Conservation (phyloP, 2,888 invertebrate genomes). For the Physocephala rufipes region DNA sequence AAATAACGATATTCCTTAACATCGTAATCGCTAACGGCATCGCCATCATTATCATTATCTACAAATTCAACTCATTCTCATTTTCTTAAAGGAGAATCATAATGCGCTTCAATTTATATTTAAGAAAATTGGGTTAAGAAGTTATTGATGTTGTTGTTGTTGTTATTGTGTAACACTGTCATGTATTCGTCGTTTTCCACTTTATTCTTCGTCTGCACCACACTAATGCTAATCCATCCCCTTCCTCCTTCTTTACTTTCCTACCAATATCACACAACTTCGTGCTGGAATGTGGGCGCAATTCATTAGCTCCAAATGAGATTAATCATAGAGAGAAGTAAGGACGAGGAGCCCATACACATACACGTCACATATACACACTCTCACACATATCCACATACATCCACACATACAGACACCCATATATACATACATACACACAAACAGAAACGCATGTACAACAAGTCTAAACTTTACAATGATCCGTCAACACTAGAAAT, state of each 20-base stretch:
- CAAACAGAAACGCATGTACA: background rate
- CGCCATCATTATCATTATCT: no score
- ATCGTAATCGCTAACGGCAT: no score
- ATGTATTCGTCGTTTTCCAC: slow-evolving; percentile 34
- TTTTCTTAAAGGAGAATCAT: no score
- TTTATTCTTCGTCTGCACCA: slow-evolving; percentile 35
- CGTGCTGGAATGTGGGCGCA: slow-evolving; percentile 39
- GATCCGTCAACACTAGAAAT: background rate
- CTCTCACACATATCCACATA: slow-evolving; percentile 8
- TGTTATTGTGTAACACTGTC: background rate
- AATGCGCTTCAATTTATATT: no score
- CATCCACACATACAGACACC: background rate
- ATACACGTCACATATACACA: background rate
- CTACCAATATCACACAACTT: slow-evolving; percentile 40
- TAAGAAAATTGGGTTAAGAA: background rate
- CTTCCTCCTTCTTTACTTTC: slow-evolving; percentile 10
- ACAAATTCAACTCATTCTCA: no score
- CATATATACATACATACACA: slow-evolving; percentile 13
- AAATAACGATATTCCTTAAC: background rate
- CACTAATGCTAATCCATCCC: no score
- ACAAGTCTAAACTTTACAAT: background rate
- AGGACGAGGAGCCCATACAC: slow-evolving; percentile 13
- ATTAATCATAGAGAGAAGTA: slow-evolving; percentile 11
- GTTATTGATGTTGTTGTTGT: background rate
- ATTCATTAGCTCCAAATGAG: slow-evolving; percentile 24